Base-by-base conservation (phyloP, 2,113 vertebrate genomes). In the Gopherus evgoodei region DNA sequence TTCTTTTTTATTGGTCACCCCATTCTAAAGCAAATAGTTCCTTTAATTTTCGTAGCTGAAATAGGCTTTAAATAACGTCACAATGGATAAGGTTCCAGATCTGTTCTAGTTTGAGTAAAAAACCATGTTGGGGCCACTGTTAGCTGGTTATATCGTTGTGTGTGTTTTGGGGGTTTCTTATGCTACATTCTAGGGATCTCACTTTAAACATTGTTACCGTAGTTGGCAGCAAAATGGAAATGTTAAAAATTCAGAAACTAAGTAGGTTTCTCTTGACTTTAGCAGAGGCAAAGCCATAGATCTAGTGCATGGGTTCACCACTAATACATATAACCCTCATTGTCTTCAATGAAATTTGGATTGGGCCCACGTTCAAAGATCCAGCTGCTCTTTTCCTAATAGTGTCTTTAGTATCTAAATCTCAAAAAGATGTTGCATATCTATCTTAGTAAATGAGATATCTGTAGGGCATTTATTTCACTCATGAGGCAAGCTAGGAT, bases 251-350 rank as follows among this genome's bases (percentile, higher is more conserved):
- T 14, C 54, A 5, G 24, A 1, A 1, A 19, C 3, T 83, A 47
- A 22, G 25, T 8, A 38, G 47, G 72, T 47, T 87, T 65, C 53
- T 25, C 50, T 5, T 56, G 82, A 0, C 7, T 47, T 6, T 9
- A 38, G 50, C 1, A 9, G 86, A 59, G 27, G 24, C 44, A 72
- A 42, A 75, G 0, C 75, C 1, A 38, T 13, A 11, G 53, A 1
- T 1, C 72, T 79, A 38, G 42, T 62, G 53, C 47, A 47, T 35
- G 11, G 9, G 27, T 25, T 62, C 19, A n/a, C 44, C 4, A 5
- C 35, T 62, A 3, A 0, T 1, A 4, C 0, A 0, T 7, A 2
- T 78, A 35, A 53, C 35, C n/a, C 21, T 1, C 21, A 16, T 22
- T 54, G 53, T 54, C 53, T 54, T 54, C 53, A 54, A 22, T 53